Evolutionary conservation across 2,113 vertebrate genomes (phyloP).

Genomic region (Vulpes ferrilata): DNA sequence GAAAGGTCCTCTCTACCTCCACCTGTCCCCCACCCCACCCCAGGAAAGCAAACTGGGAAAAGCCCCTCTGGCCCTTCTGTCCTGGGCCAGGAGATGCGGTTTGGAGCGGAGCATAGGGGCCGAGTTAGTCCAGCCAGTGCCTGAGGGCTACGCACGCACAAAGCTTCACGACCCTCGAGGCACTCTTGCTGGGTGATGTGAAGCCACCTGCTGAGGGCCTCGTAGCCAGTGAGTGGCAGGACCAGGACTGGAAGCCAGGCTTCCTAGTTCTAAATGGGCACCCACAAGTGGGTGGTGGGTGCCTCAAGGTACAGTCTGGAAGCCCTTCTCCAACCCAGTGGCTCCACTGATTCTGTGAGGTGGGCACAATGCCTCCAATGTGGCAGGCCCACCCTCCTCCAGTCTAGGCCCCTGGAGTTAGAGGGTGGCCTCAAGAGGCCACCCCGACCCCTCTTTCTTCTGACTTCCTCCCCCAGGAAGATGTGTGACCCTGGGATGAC

Average conservation of each 20-base stretch:
- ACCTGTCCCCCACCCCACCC: too few relatives aligned
- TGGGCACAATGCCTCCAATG: background rate
- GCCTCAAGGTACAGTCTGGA: background rate
- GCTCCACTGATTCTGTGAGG: background rate
- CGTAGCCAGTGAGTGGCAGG: background rate
- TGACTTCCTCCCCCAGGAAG: conserved; percentile 89
- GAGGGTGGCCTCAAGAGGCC: background rate
- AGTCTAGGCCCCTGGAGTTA: background rate
- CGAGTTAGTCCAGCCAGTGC: rapidly evolving
- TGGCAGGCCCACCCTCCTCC: background rate
- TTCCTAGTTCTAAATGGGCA: background rate
- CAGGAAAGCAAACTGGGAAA: background rate
- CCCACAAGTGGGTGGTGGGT: background rate
- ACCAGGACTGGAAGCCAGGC: background rate
- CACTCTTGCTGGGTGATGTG: background rate
- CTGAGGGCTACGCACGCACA: rapidly evolving
- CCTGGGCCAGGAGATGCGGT: rapidly evolving
- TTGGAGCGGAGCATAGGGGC: background rate
- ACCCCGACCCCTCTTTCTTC: conserved; percentile 61
- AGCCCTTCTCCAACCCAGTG: background rate
- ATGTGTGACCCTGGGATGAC: conserved; percentile 99
- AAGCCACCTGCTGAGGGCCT: background rate
- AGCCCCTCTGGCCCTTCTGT: background rate
- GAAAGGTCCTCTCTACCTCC: background rate
- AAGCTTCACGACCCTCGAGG: background rate